These are phyloP conservation scores for Pollicipes pollicipes DNA, from an alignment of 1,140 invertebrate genomes.

Conservation along the genomic window DNA sequence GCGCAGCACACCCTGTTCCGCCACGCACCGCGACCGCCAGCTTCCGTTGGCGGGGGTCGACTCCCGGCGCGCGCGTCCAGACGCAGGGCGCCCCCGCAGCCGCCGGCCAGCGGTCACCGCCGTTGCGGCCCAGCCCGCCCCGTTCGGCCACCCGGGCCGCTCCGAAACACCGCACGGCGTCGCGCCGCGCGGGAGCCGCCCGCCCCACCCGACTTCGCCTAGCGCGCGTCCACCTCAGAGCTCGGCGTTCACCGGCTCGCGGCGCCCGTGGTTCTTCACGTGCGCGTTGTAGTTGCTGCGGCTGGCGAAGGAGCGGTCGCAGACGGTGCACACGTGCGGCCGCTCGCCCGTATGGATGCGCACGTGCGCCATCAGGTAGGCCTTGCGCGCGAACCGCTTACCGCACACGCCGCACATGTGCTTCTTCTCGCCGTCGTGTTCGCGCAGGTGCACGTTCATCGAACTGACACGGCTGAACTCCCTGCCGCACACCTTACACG, in stretches of 20 bases:
- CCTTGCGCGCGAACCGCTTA: slow-evolving; percentile 66
- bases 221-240: neutral
- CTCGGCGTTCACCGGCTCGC: neutral
- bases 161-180: no score
- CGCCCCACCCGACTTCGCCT: no score
- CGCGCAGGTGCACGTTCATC: slow-evolving; percentile 69
- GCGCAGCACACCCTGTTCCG: no score
- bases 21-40: no score
- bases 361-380: slow-evolving; percentile 70
- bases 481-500: slow-evolving; percentile 80
- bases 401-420: slow-evolving; percentile 72
- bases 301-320: slow-evolving; percentile 19
- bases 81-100: no score
- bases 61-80: no score
- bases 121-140: no score
- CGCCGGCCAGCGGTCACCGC: no score
- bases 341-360: slow-evolving; percentile 63
- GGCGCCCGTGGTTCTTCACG: slow-evolving; percentile 12
- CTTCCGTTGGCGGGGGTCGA: no score
- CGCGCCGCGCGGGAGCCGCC: no score
- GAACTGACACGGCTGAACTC: slow-evolving; percentile 86
- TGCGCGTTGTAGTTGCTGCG: slow-evolving; percentile 21
- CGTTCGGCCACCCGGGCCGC: no score
- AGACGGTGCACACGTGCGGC: slow-evolving; percentile 28
- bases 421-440: slow-evolving; percentile 73